Percentiles rank a stretch among this genome's conserved stretches.
phyloP scores from a whole-genome alignment of 2,888 invertebrate species.

The Leistus spinibarbis region DNA sequence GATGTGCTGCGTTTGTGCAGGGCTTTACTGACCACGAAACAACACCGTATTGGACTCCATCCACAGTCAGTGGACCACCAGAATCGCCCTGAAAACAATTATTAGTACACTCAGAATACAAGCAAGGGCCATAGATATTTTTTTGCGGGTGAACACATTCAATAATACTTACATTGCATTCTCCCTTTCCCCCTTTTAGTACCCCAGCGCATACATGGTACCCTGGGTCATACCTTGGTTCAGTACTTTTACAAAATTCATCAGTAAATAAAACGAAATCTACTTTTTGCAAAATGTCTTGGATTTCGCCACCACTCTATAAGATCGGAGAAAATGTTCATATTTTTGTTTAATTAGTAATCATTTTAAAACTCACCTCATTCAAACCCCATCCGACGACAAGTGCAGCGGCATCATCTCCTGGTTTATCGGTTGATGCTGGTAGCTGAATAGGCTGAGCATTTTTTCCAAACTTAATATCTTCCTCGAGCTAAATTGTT shows the following conservation, averaged over 20 bases:
- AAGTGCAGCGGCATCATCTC: constrained; percentile 45
- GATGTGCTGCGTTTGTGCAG: constrained; percentile 55
- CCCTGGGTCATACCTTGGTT: constrained; percentile 48
- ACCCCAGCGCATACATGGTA: constrained; percentile 59
- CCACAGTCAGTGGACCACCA: constrained; percentile 56
- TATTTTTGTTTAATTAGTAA: neutral
- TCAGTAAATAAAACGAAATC: constrained; percentile 53
- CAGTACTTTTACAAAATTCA: constrained; percentile 52
- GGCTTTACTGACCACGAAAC: constrained; percentile 60
- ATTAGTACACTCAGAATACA: neutral
- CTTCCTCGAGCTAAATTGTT: constrained; percentile 43
- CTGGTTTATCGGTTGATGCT: constrained; percentile 23
- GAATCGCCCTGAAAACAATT: constrained; percentile 49
- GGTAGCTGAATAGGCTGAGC: constrained; percentile 40
- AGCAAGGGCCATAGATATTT: neutral
- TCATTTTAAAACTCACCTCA: neutral
- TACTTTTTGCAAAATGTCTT: constrained; percentile 54
- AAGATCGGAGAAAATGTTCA: constrained; percentile 11
- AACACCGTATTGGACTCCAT: constrained; percentile 55
- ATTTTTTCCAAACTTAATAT: constrained; percentile 16
- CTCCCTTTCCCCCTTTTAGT: constrained; percentile 57
- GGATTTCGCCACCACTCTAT: constrained; percentile 53
- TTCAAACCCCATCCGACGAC: constrained; percentile 55
- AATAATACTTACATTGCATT: constrained; percentile 53
- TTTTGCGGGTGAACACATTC: neutral